Conservation (phyloP, 2,888 invertebrate species). For the Brassicogethes aeneus region DNA sequence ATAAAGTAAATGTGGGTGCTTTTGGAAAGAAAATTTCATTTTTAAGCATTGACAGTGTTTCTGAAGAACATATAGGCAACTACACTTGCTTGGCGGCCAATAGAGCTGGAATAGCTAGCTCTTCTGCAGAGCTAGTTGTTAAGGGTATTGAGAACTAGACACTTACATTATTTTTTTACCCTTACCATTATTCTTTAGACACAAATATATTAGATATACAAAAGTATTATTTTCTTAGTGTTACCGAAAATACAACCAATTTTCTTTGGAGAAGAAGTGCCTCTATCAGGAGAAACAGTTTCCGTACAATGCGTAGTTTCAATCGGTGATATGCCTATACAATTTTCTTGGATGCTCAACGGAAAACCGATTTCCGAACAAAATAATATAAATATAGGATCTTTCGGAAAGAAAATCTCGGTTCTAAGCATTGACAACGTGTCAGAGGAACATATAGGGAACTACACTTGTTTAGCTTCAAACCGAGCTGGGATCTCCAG, state of each 20-base stretch:
- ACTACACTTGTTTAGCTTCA: constrained; percentile 48
- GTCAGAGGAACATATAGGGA: constrained; percentile 45
- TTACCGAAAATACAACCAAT: constrained; percentile 56
- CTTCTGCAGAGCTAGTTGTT: constrained; percentile 42
- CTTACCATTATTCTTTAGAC: constrained; percentile 1
- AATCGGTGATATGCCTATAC: constrained; percentile 69
- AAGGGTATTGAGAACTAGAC: constrained; percentile 41
- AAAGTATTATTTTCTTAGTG: too few species aligned
- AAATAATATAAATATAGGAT: constrained; percentile 44
- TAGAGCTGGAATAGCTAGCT: constrained; percentile 42
- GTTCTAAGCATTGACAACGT: constrained; percentile 51
- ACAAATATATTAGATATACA: too few species aligned
- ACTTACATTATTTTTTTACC: neutral
- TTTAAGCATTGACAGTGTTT: constrained; percentile 47
- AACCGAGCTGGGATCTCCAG: constrained; percentile 45
- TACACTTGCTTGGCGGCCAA: constrained; percentile 48
- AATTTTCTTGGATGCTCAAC: constrained; percentile 65
- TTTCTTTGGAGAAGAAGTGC: constrained; percentile 44
- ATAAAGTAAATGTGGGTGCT: constrained; percentile 46
- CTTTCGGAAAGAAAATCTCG: constrained; percentile 54
- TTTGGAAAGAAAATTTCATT: constrained; percentile 54
- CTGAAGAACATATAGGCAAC: constrained; percentile 45
- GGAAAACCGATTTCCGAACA: constrained; percentile 46
- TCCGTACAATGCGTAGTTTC: constrained; percentile 58
- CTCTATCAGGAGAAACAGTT: constrained; percentile 28